Conservation (phyloP, 2,888 invertebrate species). For the Mylabris sibirica region DNA sequence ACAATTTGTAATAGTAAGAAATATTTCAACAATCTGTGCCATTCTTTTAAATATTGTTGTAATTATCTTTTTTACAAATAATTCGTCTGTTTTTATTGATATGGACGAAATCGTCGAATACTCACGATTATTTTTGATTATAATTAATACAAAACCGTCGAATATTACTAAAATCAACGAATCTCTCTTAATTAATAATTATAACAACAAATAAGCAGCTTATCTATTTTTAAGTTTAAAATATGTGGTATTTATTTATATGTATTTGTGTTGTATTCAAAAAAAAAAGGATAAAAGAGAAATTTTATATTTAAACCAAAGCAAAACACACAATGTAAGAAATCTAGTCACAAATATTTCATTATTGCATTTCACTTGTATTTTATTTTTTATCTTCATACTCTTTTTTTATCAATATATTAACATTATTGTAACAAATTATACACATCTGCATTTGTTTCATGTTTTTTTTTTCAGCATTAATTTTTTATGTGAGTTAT, state of each 20-base stretch:
- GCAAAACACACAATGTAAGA: not conserved
- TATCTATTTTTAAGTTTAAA: not conserved
- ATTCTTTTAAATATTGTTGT: not conserved
- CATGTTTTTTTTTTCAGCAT: not conserved
- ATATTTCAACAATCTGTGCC: not conserved
- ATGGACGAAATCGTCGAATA: not conserved
- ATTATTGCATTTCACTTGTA: not conserved
- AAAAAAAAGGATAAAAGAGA: not conserved
- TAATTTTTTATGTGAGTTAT: constrained; percentile 1
- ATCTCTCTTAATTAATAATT: too few species aligned
- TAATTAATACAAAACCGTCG: not conserved
- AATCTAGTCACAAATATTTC: constrained; percentile 11
- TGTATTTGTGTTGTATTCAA: not conserved
- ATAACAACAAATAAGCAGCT: not conserved
- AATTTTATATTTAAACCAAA: not conserved
- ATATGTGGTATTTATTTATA: not conserved
- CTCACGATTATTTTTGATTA: not conserved
- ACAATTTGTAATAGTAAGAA: not conserved
- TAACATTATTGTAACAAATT: not conserved
- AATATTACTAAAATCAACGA: not conserved
- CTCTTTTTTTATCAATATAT: not conserved
- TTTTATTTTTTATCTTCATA: not conserved
- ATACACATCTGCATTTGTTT: not conserved
- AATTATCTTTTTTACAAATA: not conserved
- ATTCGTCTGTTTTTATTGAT: not conserved